Conservation (phyloP, 2,888 invertebrate species). For the Cosmorhoe ocellata region DNA sequence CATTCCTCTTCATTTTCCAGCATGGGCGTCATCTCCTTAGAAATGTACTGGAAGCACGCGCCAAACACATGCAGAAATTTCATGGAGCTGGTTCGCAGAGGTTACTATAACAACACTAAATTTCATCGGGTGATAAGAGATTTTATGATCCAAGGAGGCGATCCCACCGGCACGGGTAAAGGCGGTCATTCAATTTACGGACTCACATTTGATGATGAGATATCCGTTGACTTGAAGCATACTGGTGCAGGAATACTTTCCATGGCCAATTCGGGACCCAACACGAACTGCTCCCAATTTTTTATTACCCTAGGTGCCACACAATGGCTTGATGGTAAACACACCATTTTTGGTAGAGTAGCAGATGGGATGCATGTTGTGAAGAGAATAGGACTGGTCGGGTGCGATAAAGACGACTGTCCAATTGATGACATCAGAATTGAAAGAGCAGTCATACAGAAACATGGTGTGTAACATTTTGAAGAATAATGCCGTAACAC, state of each 20-base stretch:
- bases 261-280: constrained; percentile 99
- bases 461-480: constrained; percentile 8
- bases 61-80: constrained; percentile 99
- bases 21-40: constrained; percentile 96
- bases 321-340: constrained; percentile 99
- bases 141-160: constrained; percentile 97
- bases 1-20: too few relatives aligned
- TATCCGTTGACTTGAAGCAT: constrained; percentile 96
- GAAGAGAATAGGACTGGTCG: constrained; percentile 95
- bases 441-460: constrained; percentile 67
- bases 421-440: constrained; percentile 95
- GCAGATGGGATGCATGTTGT: constrained; percentile 94
- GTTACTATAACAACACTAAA: constrained; percentile 97
- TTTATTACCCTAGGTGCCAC: constrained; percentile 98
- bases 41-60: constrained; percentile 99
- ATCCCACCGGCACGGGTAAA: constrained; percentile 98
- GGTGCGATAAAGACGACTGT: constrained; percentile 95
- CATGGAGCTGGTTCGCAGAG: constrained; percentile 95
- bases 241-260: constrained; percentile 95
- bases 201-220: constrained; percentile 96
- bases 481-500: not conserved
- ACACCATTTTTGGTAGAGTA: constrained; percentile 97
- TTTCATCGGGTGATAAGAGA: constrained; percentile 98
- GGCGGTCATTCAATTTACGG: constrained; percentile 99
- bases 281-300: constrained; percentile 99